Base-by-base conservation (phyloP, 2,888 invertebrate genomes). In the Aplocera efformata region DNA sequence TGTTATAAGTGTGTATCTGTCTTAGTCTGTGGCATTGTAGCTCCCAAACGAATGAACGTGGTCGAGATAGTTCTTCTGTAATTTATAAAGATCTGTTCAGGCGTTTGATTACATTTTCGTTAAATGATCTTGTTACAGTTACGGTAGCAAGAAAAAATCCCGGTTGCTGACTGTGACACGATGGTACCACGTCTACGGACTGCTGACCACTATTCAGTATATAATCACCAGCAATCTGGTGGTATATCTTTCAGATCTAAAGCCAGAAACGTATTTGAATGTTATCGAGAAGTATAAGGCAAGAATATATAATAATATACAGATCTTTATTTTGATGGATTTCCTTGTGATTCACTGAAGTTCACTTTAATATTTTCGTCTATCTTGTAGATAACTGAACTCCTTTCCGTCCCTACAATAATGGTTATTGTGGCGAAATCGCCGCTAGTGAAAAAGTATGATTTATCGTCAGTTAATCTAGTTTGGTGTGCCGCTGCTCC, bases 281-380 rank as follows among this genome's bases (percentile, higher is more conserved):
- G 24, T 33, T 8, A 90, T 96, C 53, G 90, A 93, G 55, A 88
- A 91, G 46, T 88, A 91, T 60, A 91, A 89, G 82, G 90, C 90
- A 51, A 45, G 10, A 37, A 13, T 22, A 8, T 5, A 5, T 7
- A 6, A 8, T n/a, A 11, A 20, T 3, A 24, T 24, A 7, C 20
- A 1, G 8, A 28, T 8, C 8, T 24, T 8, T 29, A 7, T 7
- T 17, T 6, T 8, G 17, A n/a, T n/a, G n/a, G n/a, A n/a, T n/a
- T n/a, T n/a, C n/a, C n/a, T n/a, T n/a, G n/a, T n/a, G n/a, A n/a
- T n/a, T n/a, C n/a, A n/a, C n/a, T n/a, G n/a, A n/a, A n/a, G n/a
- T n/a, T n/a, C n/a, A n/a, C n/a, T n/a, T n/a, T n/a, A n/a, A n/a
- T n/a, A n/a, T n/a, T n/a, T n/a, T n/a, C n/a, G n/a, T n/a, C n/a